A percentile compares a stretch with the other conserved stretches of the same genome.
Conservation (phyloP, 2,797 vertebrate species). For the Coccyzus lansbergi region DNA sequence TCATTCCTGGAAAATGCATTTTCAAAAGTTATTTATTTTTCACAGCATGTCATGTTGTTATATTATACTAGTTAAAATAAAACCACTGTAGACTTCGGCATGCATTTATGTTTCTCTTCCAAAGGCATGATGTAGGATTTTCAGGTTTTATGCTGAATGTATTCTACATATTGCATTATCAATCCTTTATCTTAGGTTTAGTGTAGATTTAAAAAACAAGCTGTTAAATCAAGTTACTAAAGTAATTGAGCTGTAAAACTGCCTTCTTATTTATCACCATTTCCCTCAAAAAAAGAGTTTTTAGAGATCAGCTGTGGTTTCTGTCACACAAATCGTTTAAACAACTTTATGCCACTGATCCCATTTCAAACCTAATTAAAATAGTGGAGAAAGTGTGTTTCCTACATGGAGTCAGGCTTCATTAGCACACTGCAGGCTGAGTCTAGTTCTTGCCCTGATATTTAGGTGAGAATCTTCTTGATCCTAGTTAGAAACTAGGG, state of each 20-base stretch:
- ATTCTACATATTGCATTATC: conserved; percentile 77
- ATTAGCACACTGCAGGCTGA: background rate
- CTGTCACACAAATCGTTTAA: conserved; percentile 52
- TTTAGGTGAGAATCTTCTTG: background rate
- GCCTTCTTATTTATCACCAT: conserved; percentile 66
- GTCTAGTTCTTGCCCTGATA: background rate
- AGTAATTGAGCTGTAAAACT: conserved; percentile 78
- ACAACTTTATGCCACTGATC: conserved; percentile 28
- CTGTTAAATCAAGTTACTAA: conserved; percentile 77
- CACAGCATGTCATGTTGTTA: conserved; percentile 79
- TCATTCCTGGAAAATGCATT: conserved; percentile 80
- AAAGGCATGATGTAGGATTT: conserved; percentile 72
- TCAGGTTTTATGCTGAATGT: conserved; percentile 67
- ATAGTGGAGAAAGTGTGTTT: background rate
- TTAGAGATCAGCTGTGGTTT: conserved; percentile 71
- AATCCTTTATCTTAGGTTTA: conserved; percentile 74
- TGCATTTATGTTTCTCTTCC: conserved; percentile 74
- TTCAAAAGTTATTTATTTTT: conserved; percentile 83
- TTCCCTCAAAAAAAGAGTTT: conserved; percentile 49
- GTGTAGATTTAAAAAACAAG: conserved; percentile 72
- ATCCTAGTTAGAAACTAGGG: background rate
- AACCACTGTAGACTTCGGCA: conserved; percentile 75
- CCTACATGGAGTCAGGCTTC: background rate
- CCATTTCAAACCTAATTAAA: conserved; percentile 37
- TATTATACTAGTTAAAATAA: conserved; percentile 83